Base-by-base conservation (phyloP, 2,113 vertebrate species). In the Pteronura brasiliensis region DNA sequence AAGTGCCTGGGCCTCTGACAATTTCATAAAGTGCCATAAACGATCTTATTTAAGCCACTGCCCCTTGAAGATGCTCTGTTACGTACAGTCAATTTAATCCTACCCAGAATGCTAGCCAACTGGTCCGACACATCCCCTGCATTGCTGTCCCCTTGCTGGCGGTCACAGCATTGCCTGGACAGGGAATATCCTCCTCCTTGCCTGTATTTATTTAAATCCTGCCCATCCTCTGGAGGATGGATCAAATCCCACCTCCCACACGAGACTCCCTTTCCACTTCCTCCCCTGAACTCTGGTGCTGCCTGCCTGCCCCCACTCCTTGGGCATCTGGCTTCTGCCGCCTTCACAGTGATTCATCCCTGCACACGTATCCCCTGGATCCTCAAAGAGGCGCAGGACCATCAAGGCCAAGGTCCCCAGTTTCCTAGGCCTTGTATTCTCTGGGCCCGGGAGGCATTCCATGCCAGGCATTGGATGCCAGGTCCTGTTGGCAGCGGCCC, bases 211-310 rank as follows among this genome's bases (percentile, higher is more conserved):
- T 90, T 90, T 97, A 95, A 96, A 84, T 55, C 95, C 90, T 81
- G 67, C 61, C 88, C 31, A 31, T 61, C 91, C 95, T 95, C 86
- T 71, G 21, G 85, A 96, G 77, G 81, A 95, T 65, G 49, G 95
- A 76, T 97, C 88, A 93, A 55, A 88, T 97, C 93, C 93, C 39
- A 80, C 97, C 98, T 96, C 98, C 96, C 72, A 98, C 94, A 15
- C 2, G 47, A 95, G 71, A 94, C 69, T 72, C 88, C 21, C 87
- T 90, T 74, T 94, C 59, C 11, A 71, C 74, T 96, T 97, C 96
- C 96, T 94, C 92, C 96, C 44, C 65, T 82, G 76, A 85, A 55
- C 76, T 34, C 69, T 27, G 61, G 52, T 0, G 0, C 74, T 27
- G 74, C 90, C 59, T 69, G 61, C 63, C 72, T 59, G 74, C 80